Percentiles rank a stretch among this genome's conserved stretches.
These are phyloP conservation scores for Drosophila fungiperda DNA, from an alignment of 2,888 invertebrate genomes.

Conservation along the genomic window DNA sequence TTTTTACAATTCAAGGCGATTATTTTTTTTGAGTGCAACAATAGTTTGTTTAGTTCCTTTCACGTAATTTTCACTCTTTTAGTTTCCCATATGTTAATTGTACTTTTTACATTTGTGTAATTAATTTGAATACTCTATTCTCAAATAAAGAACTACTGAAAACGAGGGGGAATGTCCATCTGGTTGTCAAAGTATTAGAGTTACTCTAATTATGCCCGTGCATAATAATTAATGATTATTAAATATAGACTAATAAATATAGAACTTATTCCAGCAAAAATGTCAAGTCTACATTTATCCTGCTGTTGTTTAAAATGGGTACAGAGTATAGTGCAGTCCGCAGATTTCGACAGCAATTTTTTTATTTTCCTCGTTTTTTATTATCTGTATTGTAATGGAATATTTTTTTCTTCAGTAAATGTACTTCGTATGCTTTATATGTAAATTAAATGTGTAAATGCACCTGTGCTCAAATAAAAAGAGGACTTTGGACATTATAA, in stretches of 20 bases:
- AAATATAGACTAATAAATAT: neutral
- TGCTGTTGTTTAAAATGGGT: too few relatives aligned
- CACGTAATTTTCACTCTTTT: neutral
- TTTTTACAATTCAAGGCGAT: neutral
- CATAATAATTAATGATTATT: neutral
- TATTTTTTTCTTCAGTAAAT: neutral
- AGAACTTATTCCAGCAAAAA: neutral
- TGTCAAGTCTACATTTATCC: neutral
- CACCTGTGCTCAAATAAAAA: slow-evolving; percentile 28
- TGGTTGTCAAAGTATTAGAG: neutral
- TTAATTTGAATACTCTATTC: slow-evolving; percentile 10
- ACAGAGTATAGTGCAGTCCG: neutral
- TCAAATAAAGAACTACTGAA: neutral
- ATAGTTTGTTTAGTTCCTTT: neutral
- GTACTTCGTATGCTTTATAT: slow-evolving; percentile 7
- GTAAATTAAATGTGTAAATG: neutral
- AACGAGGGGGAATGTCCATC: neutral
- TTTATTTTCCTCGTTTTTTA: neutral
- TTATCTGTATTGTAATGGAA: neutral
- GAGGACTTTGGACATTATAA: slow-evolving; percentile 5
- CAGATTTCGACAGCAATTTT: neutral
- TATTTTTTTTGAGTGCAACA: neutral
- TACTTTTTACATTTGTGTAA: slow-evolving; percentile 19
- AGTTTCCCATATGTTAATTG: neutral
- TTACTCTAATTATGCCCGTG: neutral